Percentiles rank a stretch among this genome's conserved stretches.
Conservation (phyloP, 1,140 invertebrate genomes). For the Pogonomyrmex barbatus region DNA sequence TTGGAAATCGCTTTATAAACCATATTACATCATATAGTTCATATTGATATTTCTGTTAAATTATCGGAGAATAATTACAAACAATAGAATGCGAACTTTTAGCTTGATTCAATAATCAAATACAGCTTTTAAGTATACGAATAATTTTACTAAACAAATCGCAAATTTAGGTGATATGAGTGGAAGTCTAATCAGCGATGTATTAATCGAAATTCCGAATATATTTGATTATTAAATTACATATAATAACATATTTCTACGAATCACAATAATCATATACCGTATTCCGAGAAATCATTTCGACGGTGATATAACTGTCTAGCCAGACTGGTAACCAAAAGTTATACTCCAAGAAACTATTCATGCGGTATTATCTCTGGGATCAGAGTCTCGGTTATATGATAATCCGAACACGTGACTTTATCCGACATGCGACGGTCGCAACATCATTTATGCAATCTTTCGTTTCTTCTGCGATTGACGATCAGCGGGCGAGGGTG, state of each 20-base stretch:
- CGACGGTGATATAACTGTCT: background rate
- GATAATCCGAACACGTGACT: constrained; percentile 63
- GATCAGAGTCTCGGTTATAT: constrained; percentile 27
- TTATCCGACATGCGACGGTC: constrained; percentile 41
- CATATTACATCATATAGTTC: background rate
- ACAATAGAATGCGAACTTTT: background rate
- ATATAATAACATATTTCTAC: background rate
- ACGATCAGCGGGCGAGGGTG: constrained; percentile 21
- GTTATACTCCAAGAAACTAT: background rate
- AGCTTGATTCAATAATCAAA: background rate
- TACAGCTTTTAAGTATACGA: background rate
- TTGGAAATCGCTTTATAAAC: constrained; percentile 57
- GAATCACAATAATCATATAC: background rate
- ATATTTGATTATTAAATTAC: background rate
- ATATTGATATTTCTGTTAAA: background rate
- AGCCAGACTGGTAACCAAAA: background rate
- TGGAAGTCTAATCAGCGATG: background rate
- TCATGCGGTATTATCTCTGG: background rate
- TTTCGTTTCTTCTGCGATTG: constrained; percentile 34
- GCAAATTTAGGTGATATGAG: background rate
- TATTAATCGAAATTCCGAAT: background rate
- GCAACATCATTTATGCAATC: constrained; percentile 61
- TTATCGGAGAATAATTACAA: background rate
- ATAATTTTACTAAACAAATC: background rate
- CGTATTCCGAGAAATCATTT: background rate